Percentiles rank a stretch among this genome's conserved stretches.
Conservation (phyloP, 1,140 invertebrate genomes). For the Drosophila pallidifrons region DNA sequence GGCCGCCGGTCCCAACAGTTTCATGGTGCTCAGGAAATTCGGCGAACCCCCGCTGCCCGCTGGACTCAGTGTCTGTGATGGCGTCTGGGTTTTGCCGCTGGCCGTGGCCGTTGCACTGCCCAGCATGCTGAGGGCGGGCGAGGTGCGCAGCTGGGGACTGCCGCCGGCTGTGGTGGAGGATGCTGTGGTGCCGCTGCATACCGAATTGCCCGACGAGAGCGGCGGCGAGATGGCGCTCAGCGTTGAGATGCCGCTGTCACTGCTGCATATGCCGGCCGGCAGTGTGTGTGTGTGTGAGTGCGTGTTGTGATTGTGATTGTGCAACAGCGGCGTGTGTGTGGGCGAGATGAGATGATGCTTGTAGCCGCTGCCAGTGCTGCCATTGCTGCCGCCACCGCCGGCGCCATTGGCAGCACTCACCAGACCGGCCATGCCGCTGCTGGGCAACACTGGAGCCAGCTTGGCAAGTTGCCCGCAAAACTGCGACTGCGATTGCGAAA, state of each 20-base stretch:
- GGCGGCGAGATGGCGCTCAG: constrained; percentile 78
- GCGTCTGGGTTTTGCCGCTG: constrained; percentile 48
- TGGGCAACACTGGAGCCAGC: constrained; percentile 81
- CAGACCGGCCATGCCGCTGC: constrained; percentile 70
- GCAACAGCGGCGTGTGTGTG: constrained; percentile 58
- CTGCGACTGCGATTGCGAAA: not conserved
- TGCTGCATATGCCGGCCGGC: constrained; percentile 78
- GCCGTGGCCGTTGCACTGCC: constrained; percentile 68
- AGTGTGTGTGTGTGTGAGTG: constrained; percentile 25
- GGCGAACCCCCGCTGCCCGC: constrained; percentile 38
- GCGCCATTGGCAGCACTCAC: constrained; percentile 48
- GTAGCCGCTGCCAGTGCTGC: constrained; percentile 36
- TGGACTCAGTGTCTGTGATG: constrained; percentile 43
- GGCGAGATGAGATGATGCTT: constrained; percentile 71
- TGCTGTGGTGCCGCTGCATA: constrained; percentile 56
- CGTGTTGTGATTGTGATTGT: constrained; percentile 17
- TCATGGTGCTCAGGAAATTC: constrained; percentile 67
- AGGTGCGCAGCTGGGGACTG: constrained; percentile 69
- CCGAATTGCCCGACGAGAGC: constrained; percentile 57
- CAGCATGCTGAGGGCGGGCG: constrained; percentile 68
- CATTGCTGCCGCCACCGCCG: constrained; percentile 33
- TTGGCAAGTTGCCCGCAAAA: constrained; percentile 44
- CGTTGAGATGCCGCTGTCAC: constrained; percentile 79
- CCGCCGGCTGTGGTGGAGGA: constrained; percentile 48
- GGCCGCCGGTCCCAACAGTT: constrained; percentile 72